These are phyloP conservation scores for Drosophila cardini DNA, from an alignment of 1,140 invertebrate species.

Conservation along the genomic window DNA sequence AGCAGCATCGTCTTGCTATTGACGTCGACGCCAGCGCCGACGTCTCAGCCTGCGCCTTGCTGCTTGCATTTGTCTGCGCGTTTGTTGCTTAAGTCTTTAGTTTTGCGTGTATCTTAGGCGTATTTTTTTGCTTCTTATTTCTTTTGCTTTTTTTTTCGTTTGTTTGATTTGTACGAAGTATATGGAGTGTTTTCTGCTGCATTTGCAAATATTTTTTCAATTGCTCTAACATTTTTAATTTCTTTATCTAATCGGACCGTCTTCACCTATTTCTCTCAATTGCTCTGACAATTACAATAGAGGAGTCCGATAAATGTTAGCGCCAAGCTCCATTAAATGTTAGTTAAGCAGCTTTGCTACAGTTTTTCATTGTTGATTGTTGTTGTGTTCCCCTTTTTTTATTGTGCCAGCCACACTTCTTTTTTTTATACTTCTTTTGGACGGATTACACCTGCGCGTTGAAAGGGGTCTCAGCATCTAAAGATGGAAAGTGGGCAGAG, in stretches of 20 bases:
- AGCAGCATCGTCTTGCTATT: slow-evolving; percentile 23
- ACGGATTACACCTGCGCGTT: slow-evolving; percentile 68
- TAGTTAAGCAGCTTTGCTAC: slow-evolving; percentile 70
- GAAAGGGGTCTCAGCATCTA: slow-evolving; percentile 39
- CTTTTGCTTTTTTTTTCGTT: slow-evolving; percentile 16
- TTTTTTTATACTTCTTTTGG: slow-evolving; percentile 24
- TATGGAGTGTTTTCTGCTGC: slow-evolving; percentile 37
- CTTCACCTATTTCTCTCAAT: slow-evolving; percentile 4
- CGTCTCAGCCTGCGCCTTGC: slow-evolving; percentile 17
- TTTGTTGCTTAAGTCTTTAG: slow-evolving; percentile 83
- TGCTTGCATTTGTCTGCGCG: slow-evolving; percentile 51
- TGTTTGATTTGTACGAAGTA: slow-evolving; percentile 45
- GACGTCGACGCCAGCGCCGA: slow-evolving; percentile 19
- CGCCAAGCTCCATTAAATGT: slow-evolving; percentile 69
- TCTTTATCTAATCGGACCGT: slow-evolving; percentile 18
- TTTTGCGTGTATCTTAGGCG: slow-evolving; percentile 54
- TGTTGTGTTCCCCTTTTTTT: slow-evolving; percentile 9
- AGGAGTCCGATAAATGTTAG: slow-evolving; percentile 65
- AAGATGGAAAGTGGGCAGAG: neutral
- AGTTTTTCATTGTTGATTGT: slow-evolving; percentile 25
- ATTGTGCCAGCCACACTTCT: slow-evolving; percentile 47
- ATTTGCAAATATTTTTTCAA: slow-evolving; percentile 26
- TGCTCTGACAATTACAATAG: slow-evolving; percentile 58
- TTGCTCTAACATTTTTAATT: slow-evolving; percentile 26
- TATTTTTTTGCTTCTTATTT: slow-evolving; percentile 24